Percentiles rank a stretch among this genome's conserved stretches.
phyloP scores from a whole-genome alignment of 2,113 vertebrate species.

The Narcine bancroftii region DNA sequence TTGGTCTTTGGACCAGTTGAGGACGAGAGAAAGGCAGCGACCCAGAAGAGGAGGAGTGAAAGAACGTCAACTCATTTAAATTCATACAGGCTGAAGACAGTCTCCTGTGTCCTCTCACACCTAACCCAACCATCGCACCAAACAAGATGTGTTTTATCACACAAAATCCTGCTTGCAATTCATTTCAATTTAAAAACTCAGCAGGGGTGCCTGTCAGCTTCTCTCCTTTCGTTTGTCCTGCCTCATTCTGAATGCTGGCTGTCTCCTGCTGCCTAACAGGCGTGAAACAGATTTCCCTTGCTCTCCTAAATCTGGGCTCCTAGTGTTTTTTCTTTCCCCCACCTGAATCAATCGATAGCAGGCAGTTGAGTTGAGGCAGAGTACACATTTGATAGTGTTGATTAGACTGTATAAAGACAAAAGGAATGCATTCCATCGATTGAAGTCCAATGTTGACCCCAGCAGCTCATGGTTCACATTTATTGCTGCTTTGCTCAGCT shows the following conservation, averaged over 20 bases:
- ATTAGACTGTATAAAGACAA: not conserved
- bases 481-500: not conserved
- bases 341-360: not conserved
- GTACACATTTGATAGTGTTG: not conserved
- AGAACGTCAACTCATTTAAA: not conserved
- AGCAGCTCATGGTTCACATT: not conserved
- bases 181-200: slow-evolving; percentile 28
- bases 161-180: not conserved
- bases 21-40: not conserved
- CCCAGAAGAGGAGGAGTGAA: not conserved
- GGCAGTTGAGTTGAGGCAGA: not conserved
- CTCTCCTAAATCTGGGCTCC: not conserved
- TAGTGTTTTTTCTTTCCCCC: not conserved
- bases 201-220: not conserved
- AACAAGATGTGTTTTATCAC: not conserved
- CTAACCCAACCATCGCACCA: not conserved
- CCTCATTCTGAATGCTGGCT: not conserved
- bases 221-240: not conserved
- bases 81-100: not conserved
- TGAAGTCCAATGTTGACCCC: not conserved
- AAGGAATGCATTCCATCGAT: not conserved
- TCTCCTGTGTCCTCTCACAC: not conserved
- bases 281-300: not conserved
- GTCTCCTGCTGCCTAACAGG: not conserved
- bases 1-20: not conserved